These are phyloP conservation scores for Cyclura pinguis DNA, from an alignment of 2,797 vertebrate species.

Conservation along the genomic window DNA sequence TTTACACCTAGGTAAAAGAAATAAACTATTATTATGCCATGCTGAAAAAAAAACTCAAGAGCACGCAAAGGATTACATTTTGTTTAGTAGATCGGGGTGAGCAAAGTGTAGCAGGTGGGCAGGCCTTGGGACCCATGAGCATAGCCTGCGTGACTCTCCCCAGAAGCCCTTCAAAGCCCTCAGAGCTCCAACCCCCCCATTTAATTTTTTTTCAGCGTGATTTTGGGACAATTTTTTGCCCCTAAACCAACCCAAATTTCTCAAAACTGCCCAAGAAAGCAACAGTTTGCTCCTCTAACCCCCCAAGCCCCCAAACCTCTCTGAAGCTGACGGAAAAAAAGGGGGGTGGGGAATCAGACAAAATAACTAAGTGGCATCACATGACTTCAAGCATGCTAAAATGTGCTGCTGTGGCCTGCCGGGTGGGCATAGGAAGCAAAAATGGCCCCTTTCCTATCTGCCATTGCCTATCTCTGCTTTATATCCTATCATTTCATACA, in stretches of 20 bases:
- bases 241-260: neutral
- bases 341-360: too few species aligned
- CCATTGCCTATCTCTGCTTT: too few species aligned
- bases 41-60: neutral
- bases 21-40: conserved; percentile 37
- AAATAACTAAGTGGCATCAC: too few species aligned
- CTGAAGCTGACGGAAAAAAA: neutral
- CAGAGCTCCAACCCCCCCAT: too few species aligned
- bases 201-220: neutral
- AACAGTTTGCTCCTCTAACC: too few species aligned
- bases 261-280: too few species aligned
- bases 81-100: neutral
- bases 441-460: too few species aligned
- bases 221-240: neutral
- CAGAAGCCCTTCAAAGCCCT: too few species aligned
- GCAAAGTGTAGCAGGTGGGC: too few species aligned
- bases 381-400: too few species aligned
- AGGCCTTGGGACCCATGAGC: neutral
- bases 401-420: too few species aligned
- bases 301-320: neutral
- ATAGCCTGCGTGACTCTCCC: neutral
- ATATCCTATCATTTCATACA: neutral
- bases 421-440: too few species aligned
- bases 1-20: conserved; percentile 86
- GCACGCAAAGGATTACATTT: neutral